Conservation (phyloP, 2,888 invertebrate species). For the Lucinisca nassula region DNA sequence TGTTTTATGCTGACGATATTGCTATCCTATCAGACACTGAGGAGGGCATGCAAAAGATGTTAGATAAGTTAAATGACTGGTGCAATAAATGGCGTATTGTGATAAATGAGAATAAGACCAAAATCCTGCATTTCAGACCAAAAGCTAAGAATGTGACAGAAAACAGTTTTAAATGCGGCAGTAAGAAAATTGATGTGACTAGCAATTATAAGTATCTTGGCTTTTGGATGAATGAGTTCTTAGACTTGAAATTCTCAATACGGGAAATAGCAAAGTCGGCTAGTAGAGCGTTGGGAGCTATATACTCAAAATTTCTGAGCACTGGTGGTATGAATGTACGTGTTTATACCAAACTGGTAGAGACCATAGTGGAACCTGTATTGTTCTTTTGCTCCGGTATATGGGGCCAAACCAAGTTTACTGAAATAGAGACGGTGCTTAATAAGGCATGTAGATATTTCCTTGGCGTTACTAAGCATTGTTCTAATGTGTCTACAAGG, state of each 20-base stretch:
- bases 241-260: conserved; percentile 20
- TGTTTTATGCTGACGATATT: conserved; percentile 56
- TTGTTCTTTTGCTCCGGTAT: conserved; percentile 18
- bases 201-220: conserved; percentile 19
- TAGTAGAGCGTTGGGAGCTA: conserved; percentile 24
- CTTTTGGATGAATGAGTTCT: conserved; percentile 13
- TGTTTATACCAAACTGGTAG: conserved; percentile 13
- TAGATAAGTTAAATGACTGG: conserved; percentile 27
- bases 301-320: conserved; percentile 1
- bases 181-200: neutral
- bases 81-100: conserved; percentile 28
- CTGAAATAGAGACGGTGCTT: neutral
- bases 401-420: neutral
- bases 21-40: conserved; percentile 25
- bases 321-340: conserved; percentile 2
- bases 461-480: neutral
- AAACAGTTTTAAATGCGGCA: conserved; percentile 25
- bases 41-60: conserved; percentile 23
- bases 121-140: conserved; percentile 37
- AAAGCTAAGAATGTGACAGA: neutral
- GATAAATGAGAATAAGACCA: conserved; percentile 36
- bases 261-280: conserved; percentile 33
- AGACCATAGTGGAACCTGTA: conserved; percentile 14
- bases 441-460: conserved; percentile 9
- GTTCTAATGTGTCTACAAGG: neutral